A percentile compares a stretch with the other conserved stretches of the same genome.
Evolutionary conservation across 1,140 invertebrate genomes (phyloP).

Genomic region (Chironomus striatipennis): DNA sequence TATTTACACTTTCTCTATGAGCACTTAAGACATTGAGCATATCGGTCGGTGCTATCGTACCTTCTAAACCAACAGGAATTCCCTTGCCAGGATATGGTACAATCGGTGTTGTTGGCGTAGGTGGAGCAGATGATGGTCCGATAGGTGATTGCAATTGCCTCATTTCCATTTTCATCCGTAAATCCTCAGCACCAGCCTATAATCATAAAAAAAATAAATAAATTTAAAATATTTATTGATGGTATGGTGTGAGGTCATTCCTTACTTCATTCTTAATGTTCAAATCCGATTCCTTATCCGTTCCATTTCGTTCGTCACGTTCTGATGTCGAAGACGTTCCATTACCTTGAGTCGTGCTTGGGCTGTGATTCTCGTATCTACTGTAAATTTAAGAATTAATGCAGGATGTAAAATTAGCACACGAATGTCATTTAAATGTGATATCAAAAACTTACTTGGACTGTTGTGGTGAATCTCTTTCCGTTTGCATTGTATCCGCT

Average conservation of each 20-base stretch:
- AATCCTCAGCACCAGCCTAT: constrained; percentile 42
- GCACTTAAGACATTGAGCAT: constrained; percentile 41
- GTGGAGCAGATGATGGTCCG: constrained; percentile 43
- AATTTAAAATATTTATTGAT: neutral
- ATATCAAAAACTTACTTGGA: constrained; percentile 35
- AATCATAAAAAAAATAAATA: constrained; percentile 16
- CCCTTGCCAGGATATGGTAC: constrained; percentile 44
- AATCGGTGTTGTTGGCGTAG: constrained; percentile 42
- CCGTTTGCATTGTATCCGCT: constrained; percentile 40
- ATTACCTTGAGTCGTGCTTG: constrained; percentile 36
- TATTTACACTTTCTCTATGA: constrained; percentile 37
- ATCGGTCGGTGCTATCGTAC: constrained; percentile 38
- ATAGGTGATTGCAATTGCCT: constrained; percentile 41
- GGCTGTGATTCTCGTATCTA: constrained; percentile 40
- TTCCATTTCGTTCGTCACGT: constrained; percentile 38
- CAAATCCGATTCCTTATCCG: constrained; percentile 33
- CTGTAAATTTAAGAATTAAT: constrained; percentile 27
- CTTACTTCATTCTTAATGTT: constrained; percentile 22
- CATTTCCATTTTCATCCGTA: constrained; percentile 50
- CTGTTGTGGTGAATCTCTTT: constrained; percentile 37
- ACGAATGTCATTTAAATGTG: neutral
- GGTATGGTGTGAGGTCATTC: no score
- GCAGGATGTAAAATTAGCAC: neutral
- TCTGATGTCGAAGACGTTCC: constrained; percentile 35
- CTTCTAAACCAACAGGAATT: constrained; percentile 35